These are phyloP conservation scores for Tenualosa thibaudeaui DNA, from an alignment of 2,797 vertebrate species.

Conservation along the genomic window DNA sequence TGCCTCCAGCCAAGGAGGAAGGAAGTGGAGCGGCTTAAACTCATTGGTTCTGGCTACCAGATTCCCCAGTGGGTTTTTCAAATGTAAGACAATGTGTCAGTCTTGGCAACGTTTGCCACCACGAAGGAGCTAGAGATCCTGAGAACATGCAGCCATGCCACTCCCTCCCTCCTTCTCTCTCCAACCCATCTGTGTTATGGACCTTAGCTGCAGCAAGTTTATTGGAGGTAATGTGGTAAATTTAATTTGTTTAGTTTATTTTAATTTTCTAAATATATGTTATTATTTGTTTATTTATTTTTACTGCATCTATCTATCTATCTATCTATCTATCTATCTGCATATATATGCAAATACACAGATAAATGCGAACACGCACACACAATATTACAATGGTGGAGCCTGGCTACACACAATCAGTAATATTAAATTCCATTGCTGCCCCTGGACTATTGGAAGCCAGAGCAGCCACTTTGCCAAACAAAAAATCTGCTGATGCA, in stretches of 20 bases:
- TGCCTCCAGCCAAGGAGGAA: neutral
- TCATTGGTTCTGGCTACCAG: neutral
- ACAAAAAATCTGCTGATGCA: no score
- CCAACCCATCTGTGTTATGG: neutral
- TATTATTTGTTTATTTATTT: neutral
- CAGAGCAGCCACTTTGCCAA: no score
- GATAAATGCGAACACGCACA: neutral
- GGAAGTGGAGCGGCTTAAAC: neutral
- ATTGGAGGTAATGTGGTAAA: neutral
- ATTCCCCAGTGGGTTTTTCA: neutral
- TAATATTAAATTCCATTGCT: no score
- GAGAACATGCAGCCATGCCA: neutral
- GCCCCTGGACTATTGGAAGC: no score
- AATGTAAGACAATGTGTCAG: slow-evolving; percentile 21
- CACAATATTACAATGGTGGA: neutral
- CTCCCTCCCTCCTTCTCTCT: neutral
- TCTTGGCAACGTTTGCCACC: neutral
- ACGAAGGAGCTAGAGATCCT: neutral
- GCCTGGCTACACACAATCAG: no score
- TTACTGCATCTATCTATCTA: neutral
- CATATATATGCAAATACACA: neutral
- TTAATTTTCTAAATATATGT: neutral
- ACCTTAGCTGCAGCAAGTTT: neutral
- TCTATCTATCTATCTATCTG: neutral
- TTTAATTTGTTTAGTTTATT: neutral